These are phyloP conservation scores for Parascotia fuliginaria DNA, from an alignment of 2,888 invertebrate genomes.

Conservation along the genomic window DNA sequence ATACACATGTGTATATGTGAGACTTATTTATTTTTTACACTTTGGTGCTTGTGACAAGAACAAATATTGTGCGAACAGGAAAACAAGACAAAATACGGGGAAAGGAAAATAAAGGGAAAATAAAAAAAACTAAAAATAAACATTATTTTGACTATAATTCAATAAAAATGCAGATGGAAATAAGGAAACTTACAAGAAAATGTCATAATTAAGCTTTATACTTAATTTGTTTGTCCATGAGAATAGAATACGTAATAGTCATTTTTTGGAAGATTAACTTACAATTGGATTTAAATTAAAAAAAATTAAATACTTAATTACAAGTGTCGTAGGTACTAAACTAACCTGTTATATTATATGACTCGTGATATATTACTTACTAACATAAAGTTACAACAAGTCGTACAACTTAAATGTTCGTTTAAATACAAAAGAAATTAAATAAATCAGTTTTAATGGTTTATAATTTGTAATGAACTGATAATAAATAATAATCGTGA, in stretches of 20 bases:
- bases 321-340: slow-evolving; percentile 81
- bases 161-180: slow-evolving; percentile 86
- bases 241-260: slow-evolving; percentile 72
- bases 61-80: too few species aligned
- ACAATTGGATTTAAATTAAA: slow-evolving; percentile 82
- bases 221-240: slow-evolving; percentile 79
- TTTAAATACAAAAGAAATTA: slow-evolving; percentile 85
- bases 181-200: slow-evolving; percentile 84
- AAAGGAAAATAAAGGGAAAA: slow-evolving; percentile 41
- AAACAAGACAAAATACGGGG: neutral
- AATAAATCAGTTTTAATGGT: slow-evolving; percentile 84
- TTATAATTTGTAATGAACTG: slow-evolving; percentile 84
- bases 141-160: slow-evolving; percentile 86
- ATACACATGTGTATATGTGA: neutral
- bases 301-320: slow-evolving; percentile 86
- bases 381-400: slow-evolving; percentile 80
- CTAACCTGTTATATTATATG: slow-evolving; percentile 84
- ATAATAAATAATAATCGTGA: slow-evolving; percentile 85
- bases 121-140: slow-evolving; percentile 67
- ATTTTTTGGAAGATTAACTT: slow-evolving; percentile 82
- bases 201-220: slow-evolving; percentile 82
- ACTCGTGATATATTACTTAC: slow-evolving; percentile 83
- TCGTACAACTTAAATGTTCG: slow-evolving; percentile 76
- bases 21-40: neutral
- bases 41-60: neutral